These are phyloP conservation scores for Drosophila obscura DNA, from an alignment of 1,140 invertebrate species.

Conservation along the genomic window DNA sequence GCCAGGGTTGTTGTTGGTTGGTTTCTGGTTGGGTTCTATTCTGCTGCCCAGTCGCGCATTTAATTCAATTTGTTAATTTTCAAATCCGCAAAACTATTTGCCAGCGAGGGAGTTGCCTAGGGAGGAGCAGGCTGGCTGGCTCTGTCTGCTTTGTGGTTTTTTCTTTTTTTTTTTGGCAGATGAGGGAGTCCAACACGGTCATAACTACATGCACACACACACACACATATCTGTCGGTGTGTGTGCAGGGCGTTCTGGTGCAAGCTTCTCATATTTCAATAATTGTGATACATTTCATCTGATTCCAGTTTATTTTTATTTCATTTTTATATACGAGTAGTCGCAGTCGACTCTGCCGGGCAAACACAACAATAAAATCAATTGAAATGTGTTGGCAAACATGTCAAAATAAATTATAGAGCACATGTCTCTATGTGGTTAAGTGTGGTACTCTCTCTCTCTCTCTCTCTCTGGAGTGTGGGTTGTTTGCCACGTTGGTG, in stretches of 20 bases:
- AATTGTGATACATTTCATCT: slow-evolving; percentile 78
- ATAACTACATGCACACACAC: slow-evolving; percentile 25
- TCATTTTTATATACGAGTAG: slow-evolving; percentile 43
- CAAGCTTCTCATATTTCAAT: slow-evolving; percentile 77
- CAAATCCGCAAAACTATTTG: slow-evolving; percentile 81
- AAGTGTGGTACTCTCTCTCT: slow-evolving; percentile 17
- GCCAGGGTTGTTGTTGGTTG: slow-evolving; percentile 17
- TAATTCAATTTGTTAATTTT: slow-evolving; percentile 83
- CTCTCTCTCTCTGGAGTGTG: slow-evolving; percentile 27
- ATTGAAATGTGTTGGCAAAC: slow-evolving; percentile 84
- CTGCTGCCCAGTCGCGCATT: slow-evolving; percentile 64
- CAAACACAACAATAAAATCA: slow-evolving; percentile 77
- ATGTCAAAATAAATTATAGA: slow-evolving; percentile 84
- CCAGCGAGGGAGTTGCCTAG: slow-evolving; percentile 43
- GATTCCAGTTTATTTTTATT: slow-evolving; percentile 67
- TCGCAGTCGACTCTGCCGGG: slow-evolving; percentile 6
- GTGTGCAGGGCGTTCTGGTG: background rate
- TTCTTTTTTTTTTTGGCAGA: slow-evolving; percentile 32
- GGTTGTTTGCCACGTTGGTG: slow-evolving; percentile 48
- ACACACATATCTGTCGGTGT: background rate
- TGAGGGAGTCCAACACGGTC: background rate
- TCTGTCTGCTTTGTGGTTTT: slow-evolving; percentile 64
- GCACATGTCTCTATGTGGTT: slow-evolving; percentile 61
- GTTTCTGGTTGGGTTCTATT: slow-evolving; percentile 6
- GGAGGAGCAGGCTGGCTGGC: background rate